phyloP scores from a whole-genome alignment of 1,140 invertebrate species.

The Neodiprion pinetum region DNA sequence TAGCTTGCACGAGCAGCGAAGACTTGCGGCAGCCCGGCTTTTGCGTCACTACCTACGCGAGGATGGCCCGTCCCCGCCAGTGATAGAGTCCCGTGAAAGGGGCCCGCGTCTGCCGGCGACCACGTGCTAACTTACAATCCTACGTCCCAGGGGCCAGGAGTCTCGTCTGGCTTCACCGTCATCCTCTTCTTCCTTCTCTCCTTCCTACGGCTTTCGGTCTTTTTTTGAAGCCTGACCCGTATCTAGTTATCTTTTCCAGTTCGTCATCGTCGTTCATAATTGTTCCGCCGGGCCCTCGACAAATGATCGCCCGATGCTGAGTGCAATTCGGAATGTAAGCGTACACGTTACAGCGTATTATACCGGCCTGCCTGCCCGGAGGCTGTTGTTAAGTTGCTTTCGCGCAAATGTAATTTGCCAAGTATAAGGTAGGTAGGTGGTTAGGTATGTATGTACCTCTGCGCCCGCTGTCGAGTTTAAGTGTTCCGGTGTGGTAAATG shows the following conservation, averaged over 20 bases:
- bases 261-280: neutral
- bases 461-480: neutral
- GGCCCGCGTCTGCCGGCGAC: conserved; percentile 42
- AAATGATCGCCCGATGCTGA: neutral
- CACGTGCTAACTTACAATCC: conserved; percentile 61
- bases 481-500: neutral
- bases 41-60: too few relatives aligned
- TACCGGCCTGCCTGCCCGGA: too few relatives aligned
- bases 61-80: conserved; percentile 13
- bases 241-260: neutral
- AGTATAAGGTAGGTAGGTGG: neutral
- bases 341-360: too few relatives aligned
- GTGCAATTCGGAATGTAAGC: neutral
- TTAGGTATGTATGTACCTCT: neutral
- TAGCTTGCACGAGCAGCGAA: conserved; percentile 6
- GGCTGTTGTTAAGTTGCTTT: neutral
- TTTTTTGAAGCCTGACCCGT: too few relatives aligned
- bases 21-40: neutral
- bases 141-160: conserved; percentile 42
- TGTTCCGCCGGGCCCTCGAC: neutral
- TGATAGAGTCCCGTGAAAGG: neutral
- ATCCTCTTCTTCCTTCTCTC: conserved; percentile 15
- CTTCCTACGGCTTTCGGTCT: conserved; percentile 21
- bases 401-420: neutral
- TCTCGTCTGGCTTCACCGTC: conserved; percentile 31